Conservation (phyloP, 2,797 vertebrate species). For the Tapera naevia region DNA sequence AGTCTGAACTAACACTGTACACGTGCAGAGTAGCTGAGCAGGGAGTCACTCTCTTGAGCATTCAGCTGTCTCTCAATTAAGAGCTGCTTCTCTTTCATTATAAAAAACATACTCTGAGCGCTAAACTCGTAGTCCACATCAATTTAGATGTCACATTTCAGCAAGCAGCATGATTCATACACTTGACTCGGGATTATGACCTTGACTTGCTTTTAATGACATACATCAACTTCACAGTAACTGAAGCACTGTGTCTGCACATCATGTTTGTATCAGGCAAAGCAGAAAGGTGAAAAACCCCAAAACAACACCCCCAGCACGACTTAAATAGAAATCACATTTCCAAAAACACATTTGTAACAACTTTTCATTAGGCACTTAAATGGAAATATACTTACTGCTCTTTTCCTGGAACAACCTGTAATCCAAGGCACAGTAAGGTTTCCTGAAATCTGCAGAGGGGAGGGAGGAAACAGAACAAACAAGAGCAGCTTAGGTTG, state of each 20-base stretch:
- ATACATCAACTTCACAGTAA: background rate
- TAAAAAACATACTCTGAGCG: background rate
- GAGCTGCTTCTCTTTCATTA: background rate
- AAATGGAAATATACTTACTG: conserved; percentile 86
- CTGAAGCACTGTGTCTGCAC: background rate
- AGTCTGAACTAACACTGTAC: background rate
- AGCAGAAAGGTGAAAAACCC: background rate
- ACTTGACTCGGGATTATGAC: background rate
- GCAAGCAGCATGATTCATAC: background rate
- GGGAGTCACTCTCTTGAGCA: background rate
- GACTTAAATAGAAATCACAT: background rate
- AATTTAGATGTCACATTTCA: background rate
- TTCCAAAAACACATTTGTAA: background rate
- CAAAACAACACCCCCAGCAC: background rate
- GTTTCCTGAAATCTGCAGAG: conserved; percentile 86
- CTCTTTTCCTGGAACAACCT: conserved; percentile 97
- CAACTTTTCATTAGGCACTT: conserved; percentile 11
- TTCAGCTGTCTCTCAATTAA: background rate
- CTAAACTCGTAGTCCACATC: background rate
- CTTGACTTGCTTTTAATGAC: background rate
- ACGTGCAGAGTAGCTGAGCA: background rate
- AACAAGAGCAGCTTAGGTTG: conserved; percentile 19
- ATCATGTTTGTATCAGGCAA: background rate
- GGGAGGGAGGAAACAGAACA: conserved; percentile 62
- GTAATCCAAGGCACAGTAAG: conserved; percentile 93